A percentile compares a stretch with the other conserved stretches of the same genome.
These are phyloP conservation scores for Amphipyra tragopoginis DNA, from an alignment of 2,888 invertebrate species.

Conservation along the genomic window DNA sequence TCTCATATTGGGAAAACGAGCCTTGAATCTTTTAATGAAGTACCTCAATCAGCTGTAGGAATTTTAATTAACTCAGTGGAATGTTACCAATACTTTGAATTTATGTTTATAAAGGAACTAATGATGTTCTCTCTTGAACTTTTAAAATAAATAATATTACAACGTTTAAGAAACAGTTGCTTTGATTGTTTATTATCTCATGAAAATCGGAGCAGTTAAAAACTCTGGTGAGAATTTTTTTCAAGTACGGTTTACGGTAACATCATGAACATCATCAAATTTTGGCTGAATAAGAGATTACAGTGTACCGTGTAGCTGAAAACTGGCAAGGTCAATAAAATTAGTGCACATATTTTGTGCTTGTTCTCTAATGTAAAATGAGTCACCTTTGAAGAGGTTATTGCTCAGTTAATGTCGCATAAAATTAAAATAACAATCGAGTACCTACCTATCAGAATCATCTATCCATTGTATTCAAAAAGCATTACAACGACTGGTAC, in stretches of 20 bases:
- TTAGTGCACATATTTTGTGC: constrained; percentile 62
- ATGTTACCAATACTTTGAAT: constrained; percentile 5
- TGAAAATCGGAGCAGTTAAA: constrained; percentile 13
- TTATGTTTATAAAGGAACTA: constrained; percentile 5
- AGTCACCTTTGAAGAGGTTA: constrained; percentile 61
- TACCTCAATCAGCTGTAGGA: constrained; percentile 18
- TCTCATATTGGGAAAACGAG: constrained; percentile 24
- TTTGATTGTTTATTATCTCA: constrained; percentile 27
- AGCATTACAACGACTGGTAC: constrained; percentile 20
- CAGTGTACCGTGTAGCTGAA: constrained; percentile 41
- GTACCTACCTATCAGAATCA: constrained; percentile 47
- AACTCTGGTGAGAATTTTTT: constrained; percentile 9
- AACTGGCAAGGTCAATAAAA: constrained; percentile 74
- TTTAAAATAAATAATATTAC: constrained; percentile 9
- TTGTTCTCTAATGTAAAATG: constrained; percentile 53
- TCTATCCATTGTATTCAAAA: constrained; percentile 58
- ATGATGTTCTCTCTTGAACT: constrained; percentile 27
- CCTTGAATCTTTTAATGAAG: constrained; percentile 29
- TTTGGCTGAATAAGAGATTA: constrained; percentile 15
- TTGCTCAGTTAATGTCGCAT: constrained; percentile 58
- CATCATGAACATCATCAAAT: constrained; percentile 10
- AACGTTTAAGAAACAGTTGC: constrained; percentile 6
- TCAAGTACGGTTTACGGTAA: not conserved
- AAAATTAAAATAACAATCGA: constrained; percentile 59
- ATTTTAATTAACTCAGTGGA: constrained; percentile 20